A percentile compares a stretch with the other conserved stretches of the same genome.
phyloP scores from a whole-genome alignment of 2,888 invertebrate species.

The Andrena trimmerana region DNA sequence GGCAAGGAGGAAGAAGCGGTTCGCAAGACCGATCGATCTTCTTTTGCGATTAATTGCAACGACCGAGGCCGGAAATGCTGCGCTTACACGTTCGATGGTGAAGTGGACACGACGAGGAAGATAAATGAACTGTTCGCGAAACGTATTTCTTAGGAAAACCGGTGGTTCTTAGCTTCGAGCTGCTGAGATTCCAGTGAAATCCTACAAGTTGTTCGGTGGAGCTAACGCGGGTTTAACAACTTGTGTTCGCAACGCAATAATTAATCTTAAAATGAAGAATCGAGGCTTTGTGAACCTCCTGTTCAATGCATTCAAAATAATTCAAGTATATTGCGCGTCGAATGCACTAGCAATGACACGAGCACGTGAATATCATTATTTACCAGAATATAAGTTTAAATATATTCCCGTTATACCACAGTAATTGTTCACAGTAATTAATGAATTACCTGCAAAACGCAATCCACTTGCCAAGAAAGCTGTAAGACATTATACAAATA shows the following conservation, averaged over 20 bases:
- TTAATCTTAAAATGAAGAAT: not conserved
- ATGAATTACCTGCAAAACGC: too few relatives aligned
- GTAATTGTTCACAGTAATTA: too few relatives aligned
- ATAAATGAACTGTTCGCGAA: not conserved
- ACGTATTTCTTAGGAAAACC: not conserved
- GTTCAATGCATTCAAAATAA: not conserved
- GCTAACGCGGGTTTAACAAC: not conserved
- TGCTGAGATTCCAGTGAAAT: not conserved
- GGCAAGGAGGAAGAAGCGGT: not conserved
- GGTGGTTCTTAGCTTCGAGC: not conserved
- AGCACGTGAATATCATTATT: too few relatives aligned
- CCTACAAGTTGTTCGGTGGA: conserved; percentile 7
- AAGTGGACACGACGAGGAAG: not conserved
- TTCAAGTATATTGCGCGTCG: not conserved
- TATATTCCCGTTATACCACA: too few relatives aligned
- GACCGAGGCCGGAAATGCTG: not conserved
- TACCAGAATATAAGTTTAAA: too few relatives aligned
- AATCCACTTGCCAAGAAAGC: too few relatives aligned
- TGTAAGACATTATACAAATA: too few relatives aligned
- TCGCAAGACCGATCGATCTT: conserved; percentile 19
- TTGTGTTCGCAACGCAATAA: not conserved
- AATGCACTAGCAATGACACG: too few relatives aligned
- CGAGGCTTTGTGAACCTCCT: not conserved
- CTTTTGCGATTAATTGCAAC: conserved; percentile 25
- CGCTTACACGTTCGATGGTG: not conserved